A percentile compares a stretch with the other conserved stretches of the same genome.
Evolutionary conservation across 2,113 vertebrate species (phyloP).

Genomic region (Lontra canadensis): DNA sequence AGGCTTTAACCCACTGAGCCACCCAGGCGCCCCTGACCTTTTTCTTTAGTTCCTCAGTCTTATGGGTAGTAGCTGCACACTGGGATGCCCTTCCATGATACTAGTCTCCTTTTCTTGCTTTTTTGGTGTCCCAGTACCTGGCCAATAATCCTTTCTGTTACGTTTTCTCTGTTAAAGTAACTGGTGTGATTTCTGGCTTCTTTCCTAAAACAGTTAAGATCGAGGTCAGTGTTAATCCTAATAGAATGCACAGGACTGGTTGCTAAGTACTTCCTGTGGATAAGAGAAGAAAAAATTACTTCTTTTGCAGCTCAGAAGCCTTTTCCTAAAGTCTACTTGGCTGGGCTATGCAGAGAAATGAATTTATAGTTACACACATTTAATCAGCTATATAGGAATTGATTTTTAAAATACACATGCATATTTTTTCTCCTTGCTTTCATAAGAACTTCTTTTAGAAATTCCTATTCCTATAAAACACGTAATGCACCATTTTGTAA

Average conservation of each 20-base stretch:
- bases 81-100: background rate
- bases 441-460: background rate
- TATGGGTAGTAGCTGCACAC: background rate
- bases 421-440: background rate
- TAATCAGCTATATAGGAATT: background rate
- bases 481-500: background rate
- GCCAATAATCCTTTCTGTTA: background rate
- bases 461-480: background rate
- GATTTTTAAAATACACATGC: background rate
- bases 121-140: background rate
- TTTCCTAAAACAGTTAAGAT: background rate
- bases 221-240: background rate
- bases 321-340: background rate
- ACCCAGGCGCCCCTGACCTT: background rate
- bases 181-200: background rate
- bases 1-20: too few species aligned
- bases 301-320: background rate
- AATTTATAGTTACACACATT: background rate
- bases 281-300: background rate
- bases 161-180: background rate
- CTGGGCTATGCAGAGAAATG: background rate
- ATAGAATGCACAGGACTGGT: background rate
- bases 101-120: background rate
- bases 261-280: background rate
- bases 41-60: background rate